Conservation (phyloP, 1,140 invertebrate genomes). For the Diorhabda elongata region DNA sequence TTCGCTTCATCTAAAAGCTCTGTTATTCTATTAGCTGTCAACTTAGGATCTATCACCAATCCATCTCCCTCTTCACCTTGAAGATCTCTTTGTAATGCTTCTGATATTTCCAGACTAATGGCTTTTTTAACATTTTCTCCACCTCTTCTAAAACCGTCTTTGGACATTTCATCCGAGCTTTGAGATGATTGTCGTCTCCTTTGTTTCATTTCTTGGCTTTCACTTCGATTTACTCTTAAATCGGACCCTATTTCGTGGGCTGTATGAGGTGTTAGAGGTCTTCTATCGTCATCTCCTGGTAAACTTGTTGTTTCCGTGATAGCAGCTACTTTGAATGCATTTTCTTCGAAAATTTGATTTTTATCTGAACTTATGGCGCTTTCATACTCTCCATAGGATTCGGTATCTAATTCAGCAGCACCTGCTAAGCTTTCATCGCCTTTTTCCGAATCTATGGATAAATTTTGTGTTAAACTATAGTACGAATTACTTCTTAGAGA, state of each 20-base stretch:
- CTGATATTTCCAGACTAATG: constrained; percentile 37
- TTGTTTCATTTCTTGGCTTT: constrained; percentile 42
- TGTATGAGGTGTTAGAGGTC: constrained; percentile 42
- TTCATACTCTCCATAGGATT: constrained; percentile 53
- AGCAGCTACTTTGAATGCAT: constrained; percentile 43
- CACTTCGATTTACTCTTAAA: constrained; percentile 45
- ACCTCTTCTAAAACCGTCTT: constrained; percentile 42
- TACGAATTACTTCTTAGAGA: constrained; percentile 52
- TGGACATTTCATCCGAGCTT: constrained; percentile 46
- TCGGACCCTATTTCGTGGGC: constrained; percentile 47
- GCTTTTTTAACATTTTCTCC: constrained; percentile 36
- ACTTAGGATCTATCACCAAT: constrained; percentile 42
- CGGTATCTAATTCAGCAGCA: constrained; percentile 45
- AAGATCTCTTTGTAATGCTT: constrained; percentile 45
- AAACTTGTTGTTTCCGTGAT: constrained; percentile 42
- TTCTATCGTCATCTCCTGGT: constrained; percentile 37
- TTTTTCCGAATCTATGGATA: constrained; percentile 43
- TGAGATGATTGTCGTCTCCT: constrained; percentile 48
- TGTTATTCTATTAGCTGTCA: constrained; percentile 31
- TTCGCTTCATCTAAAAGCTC: constrained; percentile 37
- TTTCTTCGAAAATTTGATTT: constrained; percentile 42
- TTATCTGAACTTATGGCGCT: constrained; percentile 57
- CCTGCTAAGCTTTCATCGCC: constrained; percentile 48
- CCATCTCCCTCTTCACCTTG: constrained; percentile 54
- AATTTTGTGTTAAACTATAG: constrained; percentile 43